A percentile compares a stretch with the other conserved stretches of the same genome.
Evolutionary conservation across 2,888 invertebrate genomes (phyloP).

Genomic region (Synanthedon myopaeformis): DNA sequence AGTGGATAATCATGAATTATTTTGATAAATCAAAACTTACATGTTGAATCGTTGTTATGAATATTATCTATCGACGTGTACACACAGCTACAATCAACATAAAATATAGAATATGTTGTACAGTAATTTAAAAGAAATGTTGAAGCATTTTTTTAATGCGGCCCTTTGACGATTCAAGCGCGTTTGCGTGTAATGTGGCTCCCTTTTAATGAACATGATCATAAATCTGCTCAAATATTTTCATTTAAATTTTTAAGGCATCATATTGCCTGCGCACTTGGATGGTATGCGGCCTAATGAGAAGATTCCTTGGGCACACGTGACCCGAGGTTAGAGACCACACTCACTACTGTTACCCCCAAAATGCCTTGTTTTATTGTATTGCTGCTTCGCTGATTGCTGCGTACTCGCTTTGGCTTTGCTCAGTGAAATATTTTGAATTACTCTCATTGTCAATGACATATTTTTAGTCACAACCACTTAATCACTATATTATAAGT

Average conservation of each 20-base stretch:
- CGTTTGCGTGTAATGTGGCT: background rate
- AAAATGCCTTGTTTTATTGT: background rate
- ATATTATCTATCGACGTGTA: no score
- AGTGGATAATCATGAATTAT: no score
- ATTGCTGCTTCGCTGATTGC: no score
- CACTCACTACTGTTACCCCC: background rate
- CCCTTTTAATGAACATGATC: slow-evolving; percentile 38
- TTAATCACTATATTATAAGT: no score
- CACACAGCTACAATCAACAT: no score
- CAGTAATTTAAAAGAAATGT: background rate
- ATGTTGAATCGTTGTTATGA: no score
- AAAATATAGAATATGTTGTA: background rate
- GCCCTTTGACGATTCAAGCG: background rate
- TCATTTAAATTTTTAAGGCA: slow-evolving; percentile 47
- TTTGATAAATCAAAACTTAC: no score
- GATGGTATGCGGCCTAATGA: slow-evolving; percentile 48
- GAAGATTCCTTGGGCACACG: slow-evolving; percentile 33
- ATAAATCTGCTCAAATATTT: slow-evolving; percentile 52
- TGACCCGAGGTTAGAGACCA: slow-evolving; percentile 1
- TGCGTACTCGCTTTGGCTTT: no score
- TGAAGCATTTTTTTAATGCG: background rate
- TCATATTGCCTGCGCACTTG: slow-evolving; percentile 16
- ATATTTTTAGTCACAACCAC: no score
- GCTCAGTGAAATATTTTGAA: no score
- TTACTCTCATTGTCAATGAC: no score